Evolutionary conservation across 2,888 invertebrate species (phyloP).

Genomic region (Bedellia somnulentella): DNA sequence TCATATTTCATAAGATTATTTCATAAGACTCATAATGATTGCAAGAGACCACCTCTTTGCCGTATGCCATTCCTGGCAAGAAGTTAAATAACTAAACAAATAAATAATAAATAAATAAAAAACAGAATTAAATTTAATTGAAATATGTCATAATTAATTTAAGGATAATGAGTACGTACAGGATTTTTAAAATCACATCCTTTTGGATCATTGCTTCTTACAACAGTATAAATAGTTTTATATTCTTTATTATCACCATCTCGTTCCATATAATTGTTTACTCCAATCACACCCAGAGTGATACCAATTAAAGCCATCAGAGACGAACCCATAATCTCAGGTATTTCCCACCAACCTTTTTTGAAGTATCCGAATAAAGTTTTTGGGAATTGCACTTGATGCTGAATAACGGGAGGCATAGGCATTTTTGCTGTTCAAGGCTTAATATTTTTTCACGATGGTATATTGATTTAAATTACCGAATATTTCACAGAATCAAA

Average conservation of each 20-base stretch:
- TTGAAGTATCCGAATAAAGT: slow-evolving; percentile 23
- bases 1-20: too few relatives aligned
- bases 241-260: slow-evolving; percentile 68
- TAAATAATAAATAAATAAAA: too few relatives aligned
- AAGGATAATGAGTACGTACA: slow-evolving; percentile 18
- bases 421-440: slow-evolving; percentile 4
- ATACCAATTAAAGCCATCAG: slow-evolving; percentile 60
- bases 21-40: too few relatives aligned
- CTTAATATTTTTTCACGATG: too few relatives aligned
- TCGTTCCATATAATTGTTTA: slow-evolving; percentile 39
- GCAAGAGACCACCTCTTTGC: too few relatives aligned
- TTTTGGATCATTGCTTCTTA: slow-evolving; percentile 66
- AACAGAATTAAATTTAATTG: not conserved
- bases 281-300: slow-evolving; percentile 37
- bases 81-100: too few relatives aligned
- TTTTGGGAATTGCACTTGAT: slow-evolving; percentile 25
- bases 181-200: slow-evolving; percentile 36
- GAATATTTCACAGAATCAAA: not conserved
- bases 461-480: slow-evolving; percentile 6
- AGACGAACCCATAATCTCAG: slow-evolving; percentile 66
- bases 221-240: slow-evolving; percentile 60
- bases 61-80: too few relatives aligned
- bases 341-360: slow-evolving; percentile 67
- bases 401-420: slow-evolving; percentile 26
- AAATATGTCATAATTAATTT: not conserved